These are phyloP conservation scores for Hyperoplus lanceolatus DNA, from an alignment of 2,797 vertebrate genomes.

Conservation along the genomic window DNA sequence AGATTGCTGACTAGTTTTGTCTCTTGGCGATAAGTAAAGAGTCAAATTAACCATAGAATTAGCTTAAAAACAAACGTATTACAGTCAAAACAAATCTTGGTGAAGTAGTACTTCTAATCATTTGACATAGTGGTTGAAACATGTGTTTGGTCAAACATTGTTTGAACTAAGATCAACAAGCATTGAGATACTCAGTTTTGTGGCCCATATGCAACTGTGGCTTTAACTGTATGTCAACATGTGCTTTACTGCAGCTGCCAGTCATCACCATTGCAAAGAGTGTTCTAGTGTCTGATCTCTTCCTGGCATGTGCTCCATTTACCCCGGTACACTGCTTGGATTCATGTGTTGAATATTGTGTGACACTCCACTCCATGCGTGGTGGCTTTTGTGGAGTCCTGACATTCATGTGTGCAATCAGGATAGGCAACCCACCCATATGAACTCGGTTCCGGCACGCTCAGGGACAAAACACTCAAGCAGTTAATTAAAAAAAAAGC, in stretches of 20 bases:
- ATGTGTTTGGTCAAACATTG: neutral
- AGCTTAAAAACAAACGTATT: constrained; percentile 1
- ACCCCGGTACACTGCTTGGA: constrained; percentile 59
- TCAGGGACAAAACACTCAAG: constrained; percentile 47
- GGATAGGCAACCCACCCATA: constrained; percentile 13
- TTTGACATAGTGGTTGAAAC: constrained; percentile 18
- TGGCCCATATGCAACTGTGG: constrained; percentile 3
- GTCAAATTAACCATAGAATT: neutral
- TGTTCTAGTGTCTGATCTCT: constrained; percentile 57
- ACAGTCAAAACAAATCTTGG: constrained; percentile 1
- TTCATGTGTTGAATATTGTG: constrained; percentile 64
- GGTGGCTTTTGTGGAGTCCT: constrained; percentile 62
- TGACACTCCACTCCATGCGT: constrained; percentile 50
- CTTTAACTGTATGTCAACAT: constrained; percentile 18
- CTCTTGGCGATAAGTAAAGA: neutral
- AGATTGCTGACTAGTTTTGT: neutral
- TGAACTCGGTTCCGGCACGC: constrained; percentile 38
- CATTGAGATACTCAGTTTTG: neutral
- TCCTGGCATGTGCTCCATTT: constrained; percentile 62
- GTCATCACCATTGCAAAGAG: constrained; percentile 57
- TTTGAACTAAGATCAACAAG: constrained; percentile 9
- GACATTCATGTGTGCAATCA: constrained; percentile 65
- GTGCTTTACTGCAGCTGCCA: constrained; percentile 43
- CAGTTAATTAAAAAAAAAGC: constrained; percentile 29
- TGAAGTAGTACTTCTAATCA: constrained; percentile 36